Evolutionary conservation across 1,140 invertebrate genomes (phyloP).

Genomic region (Calliphora vicina): DNA sequence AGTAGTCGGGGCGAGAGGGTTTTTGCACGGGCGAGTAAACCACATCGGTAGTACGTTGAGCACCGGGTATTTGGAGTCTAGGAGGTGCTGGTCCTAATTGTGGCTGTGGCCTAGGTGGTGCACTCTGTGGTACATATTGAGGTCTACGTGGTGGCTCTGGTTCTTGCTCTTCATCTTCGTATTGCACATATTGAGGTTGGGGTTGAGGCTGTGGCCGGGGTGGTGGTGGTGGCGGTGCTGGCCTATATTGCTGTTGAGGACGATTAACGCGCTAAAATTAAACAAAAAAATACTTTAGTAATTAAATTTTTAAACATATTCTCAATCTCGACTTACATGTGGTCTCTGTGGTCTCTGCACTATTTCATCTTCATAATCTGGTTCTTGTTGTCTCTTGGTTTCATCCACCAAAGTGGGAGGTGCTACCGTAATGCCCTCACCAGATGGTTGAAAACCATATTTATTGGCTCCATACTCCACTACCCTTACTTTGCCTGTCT

Average conservation of each 20-base stretch:
- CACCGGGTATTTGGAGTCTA: slow-evolving; percentile 61
- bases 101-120: slow-evolving; percentile 44
- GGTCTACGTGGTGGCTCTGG: slow-evolving; percentile 54
- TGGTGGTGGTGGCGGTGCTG: slow-evolving; percentile 49
- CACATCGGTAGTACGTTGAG: slow-evolving; percentile 58
- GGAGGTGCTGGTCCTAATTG: slow-evolving; percentile 53
- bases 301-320: no score
- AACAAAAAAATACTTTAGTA: not conserved
- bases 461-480: slow-evolving; percentile 89
- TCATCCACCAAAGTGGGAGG: slow-evolving; percentile 81
- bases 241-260: slow-evolving; percentile 49
- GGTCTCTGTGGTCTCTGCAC: slow-evolving; percentile 57
- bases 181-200: slow-evolving; percentile 60
- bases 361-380: slow-evolving; percentile 65
- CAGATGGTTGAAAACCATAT: slow-evolving; percentile 84
- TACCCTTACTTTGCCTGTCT: slow-evolving; percentile 77
- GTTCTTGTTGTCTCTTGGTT: slow-evolving; percentile 64
- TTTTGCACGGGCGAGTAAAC: slow-evolving; percentile 58
- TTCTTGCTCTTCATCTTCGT: slow-evolving; percentile 54
- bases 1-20: slow-evolving; percentile 57
- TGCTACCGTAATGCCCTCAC: slow-evolving; percentile 85
- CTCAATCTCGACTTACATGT: slow-evolving; percentile 51
- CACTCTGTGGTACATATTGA: slow-evolving; percentile 52
- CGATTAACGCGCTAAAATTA: slow-evolving; percentile 47
- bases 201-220: slow-evolving; percentile 58